Percentiles rank a stretch among this genome's conserved stretches.
Evolutionary conservation across 2,797 vertebrate genomes (phyloP).

Genomic region (Lateolabrax maculatus): DNA sequence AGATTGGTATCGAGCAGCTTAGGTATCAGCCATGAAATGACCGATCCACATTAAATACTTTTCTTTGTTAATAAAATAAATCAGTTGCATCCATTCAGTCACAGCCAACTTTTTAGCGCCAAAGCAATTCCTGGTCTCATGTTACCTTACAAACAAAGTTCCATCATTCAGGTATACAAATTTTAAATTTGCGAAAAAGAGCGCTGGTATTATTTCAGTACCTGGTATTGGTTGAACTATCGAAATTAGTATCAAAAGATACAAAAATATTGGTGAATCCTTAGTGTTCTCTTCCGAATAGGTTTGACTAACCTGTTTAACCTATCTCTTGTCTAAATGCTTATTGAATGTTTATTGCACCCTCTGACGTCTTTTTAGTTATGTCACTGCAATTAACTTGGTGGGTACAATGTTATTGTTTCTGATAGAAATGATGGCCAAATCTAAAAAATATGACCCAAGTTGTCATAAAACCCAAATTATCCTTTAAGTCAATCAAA

Average conservation of each 20-base stretch:
- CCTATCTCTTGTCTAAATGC: conserved; percentile 1
- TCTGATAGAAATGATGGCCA: conserved; percentile 23
- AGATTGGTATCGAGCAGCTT: neutral
- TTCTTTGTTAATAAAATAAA: neutral
- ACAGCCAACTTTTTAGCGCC: neutral
- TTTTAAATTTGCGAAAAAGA: neutral
- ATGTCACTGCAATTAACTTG: conserved; percentile 2
- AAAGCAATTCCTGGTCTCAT: neutral
- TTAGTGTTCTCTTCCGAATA: neutral
- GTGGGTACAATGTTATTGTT: conserved; percentile 11
- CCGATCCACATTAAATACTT: neutral
- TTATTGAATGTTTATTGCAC: neutral
- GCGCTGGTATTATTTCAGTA: neutral
- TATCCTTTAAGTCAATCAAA: conserved; percentile 38
- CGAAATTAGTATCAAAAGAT: neutral
- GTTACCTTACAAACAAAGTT: neutral
- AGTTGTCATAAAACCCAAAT: conserved; percentile 26
- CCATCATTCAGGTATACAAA: neutral
- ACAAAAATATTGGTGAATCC: neutral
- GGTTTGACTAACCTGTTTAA: neutral
- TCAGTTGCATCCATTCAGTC: neutral
- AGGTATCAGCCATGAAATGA: neutral
- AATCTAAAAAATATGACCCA: conserved; percentile 9
- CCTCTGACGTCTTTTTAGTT: neutral
- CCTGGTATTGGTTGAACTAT: neutral